A percentile compares a stretch with the other conserved stretches of the same genome.
Evolutionary conservation across 2,797 vertebrate species (phyloP).

Genomic region (Sebastes dallii): DNA sequence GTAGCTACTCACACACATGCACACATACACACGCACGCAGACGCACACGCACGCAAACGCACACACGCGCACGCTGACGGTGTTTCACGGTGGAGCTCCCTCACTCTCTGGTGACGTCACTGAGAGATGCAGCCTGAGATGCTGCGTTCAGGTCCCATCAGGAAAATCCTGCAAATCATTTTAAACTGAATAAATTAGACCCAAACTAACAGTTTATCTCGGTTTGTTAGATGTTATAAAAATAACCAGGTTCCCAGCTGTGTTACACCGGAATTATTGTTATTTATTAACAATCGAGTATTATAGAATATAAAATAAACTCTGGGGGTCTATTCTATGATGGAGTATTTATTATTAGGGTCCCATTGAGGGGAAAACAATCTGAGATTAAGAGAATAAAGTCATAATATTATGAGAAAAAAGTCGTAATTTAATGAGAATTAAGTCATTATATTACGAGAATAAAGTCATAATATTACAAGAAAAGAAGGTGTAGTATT

Average conservation of each 20-base stretch:
- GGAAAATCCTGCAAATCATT: neutral
- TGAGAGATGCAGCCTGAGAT: neutral
- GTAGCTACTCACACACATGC: neutral
- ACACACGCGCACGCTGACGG: neutral
- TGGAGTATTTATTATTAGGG: no score
- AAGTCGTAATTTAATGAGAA: no score
- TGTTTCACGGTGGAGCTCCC: neutral
- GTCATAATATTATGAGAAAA: no score
- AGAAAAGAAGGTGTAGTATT: no score
- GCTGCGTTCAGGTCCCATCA: neutral
- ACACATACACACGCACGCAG: neutral
- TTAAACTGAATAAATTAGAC: no score
- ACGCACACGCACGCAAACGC: neutral
- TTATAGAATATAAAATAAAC: neutral
- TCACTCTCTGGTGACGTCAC: slow-evolving; percentile 42
- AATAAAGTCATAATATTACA: no score
- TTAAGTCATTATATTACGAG: no score
- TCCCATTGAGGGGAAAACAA: no score
- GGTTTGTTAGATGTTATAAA: neutral
- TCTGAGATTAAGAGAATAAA: no score
- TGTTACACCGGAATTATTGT: neutral
- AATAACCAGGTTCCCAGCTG: no score
- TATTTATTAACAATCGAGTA: neutral
- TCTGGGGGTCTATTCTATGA: neutral
- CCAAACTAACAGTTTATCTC: neutral